Evolutionary conservation across 2,888 invertebrate species (phyloP), one percentile per base, ranked within the genome.

Genomic region (Cistogaster globosa): DNA sequence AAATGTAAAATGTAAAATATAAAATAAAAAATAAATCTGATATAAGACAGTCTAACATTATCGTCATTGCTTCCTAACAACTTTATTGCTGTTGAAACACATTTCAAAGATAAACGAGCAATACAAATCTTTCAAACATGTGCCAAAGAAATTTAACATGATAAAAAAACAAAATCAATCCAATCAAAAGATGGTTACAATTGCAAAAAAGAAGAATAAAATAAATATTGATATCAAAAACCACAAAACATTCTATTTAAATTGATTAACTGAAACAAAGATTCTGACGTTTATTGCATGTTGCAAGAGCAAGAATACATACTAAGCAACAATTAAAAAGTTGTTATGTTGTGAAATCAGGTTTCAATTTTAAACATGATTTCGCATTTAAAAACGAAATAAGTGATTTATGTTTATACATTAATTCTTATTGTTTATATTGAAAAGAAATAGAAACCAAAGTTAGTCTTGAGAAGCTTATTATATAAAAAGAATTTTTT

Each of bases 201-300:
- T 42, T 68, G 36, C 22, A 36, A 58, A 60, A 68, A n/a, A 76
- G n/a, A n/a, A n/a, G n/a, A n/a, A n/a, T n/a, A n/a, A n/a, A n/a
- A n/a, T n/a, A 45, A 76, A 67, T 12, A 58, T 22, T n/a, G 36
- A 51, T 6, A 53, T 14, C 58, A 68, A 71, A 58, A 75, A 22
- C 45, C 65, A 55, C 71, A 67, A 84, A 80, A 76, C 67, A 77
- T 55, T n/a, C 55, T 67, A 80, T 77, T 80, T 75, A 57, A 77
- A 67, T 60, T 76, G 51, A 77, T 77, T 67, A 76, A 55, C 76
- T 71, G 16, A 11, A 51, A 22, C 48, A 16, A 18, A 76, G 48
- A 63, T 69, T 62, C 22, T 57, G 38, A 53, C 12, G 51, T 69
- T 16, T 16, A 48, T 16, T 55, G 45, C 53, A 48, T 45, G 45